These are phyloP conservation scores for Amphimallon solstitiale DNA, from an alignment of 2,888 invertebrate genomes.

Conservation along the genomic window DNA sequence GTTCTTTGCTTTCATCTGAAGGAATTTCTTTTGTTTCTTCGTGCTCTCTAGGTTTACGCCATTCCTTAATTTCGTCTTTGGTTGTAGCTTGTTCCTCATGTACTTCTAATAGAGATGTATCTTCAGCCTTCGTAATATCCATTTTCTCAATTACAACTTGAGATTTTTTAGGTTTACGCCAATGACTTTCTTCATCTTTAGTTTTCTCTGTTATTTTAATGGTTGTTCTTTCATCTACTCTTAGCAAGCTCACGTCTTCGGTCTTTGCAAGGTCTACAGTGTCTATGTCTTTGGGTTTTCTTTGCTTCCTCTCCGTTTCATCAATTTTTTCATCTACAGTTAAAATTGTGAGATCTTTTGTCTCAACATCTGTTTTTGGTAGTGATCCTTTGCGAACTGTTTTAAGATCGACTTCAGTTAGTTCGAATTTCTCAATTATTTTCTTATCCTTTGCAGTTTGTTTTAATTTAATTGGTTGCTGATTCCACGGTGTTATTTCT, in stretches of 20 bases:
- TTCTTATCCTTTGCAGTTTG: slow-evolving; percentile 55
- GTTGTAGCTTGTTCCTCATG: slow-evolving; percentile 16
- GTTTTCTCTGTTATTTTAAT: slow-evolving; percentile 27
- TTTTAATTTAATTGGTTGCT: slow-evolving; percentile 70
- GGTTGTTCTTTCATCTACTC: slow-evolving; percentile 35
- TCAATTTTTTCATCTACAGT: slow-evolving; percentile 4
- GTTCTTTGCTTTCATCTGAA: too few species aligned
- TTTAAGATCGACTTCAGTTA: slow-evolving; percentile 63
- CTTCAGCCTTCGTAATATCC: slow-evolving; percentile 39
- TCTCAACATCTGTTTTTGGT: slow-evolving; percentile 33
- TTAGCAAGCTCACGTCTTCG: background rate
- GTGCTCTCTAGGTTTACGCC: slow-evolving; percentile 45
- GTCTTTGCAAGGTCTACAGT: too few species aligned
- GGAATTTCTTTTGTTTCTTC: slow-evolving; percentile 37
- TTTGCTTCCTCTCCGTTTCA: background rate
- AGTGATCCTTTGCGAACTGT: slow-evolving; percentile 51
- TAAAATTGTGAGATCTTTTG: background rate
- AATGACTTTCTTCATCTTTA: slow-evolving; percentile 42
- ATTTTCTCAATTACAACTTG: slow-evolving; percentile 2
- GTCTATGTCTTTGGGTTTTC: slow-evolving; percentile 23
- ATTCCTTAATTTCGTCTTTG: slow-evolving; percentile 29
- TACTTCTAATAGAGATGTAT: slow-evolving; percentile 32
- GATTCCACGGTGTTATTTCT: slow-evolving; percentile 67
- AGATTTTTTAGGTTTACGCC: slow-evolving; percentile 50
- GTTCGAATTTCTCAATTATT: slow-evolving; percentile 63